Evolutionary conservation across 2,113 vertebrate species (phyloP).

Genomic region (Opisthocomus hoazin): DNA sequence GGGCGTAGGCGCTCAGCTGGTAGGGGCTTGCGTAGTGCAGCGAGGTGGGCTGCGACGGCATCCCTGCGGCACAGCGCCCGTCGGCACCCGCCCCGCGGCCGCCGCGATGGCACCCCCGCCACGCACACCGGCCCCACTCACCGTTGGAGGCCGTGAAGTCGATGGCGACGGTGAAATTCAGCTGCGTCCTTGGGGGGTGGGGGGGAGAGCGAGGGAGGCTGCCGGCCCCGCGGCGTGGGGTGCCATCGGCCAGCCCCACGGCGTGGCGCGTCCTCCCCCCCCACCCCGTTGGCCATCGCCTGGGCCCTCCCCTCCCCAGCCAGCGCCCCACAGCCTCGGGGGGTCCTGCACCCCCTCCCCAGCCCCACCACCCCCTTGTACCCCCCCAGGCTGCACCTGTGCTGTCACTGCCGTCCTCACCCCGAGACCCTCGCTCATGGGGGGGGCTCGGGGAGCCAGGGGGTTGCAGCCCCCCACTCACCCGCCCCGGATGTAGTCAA

Average conservation of each 20-base stretch:
- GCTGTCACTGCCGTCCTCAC: neutral
- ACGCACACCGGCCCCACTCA: slow-evolving; percentile 58
- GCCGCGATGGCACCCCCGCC: rapidly evolving
- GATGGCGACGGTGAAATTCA: slow-evolving; percentile 98
- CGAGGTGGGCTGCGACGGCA: slow-evolving; percentile 94
- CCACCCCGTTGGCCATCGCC: too few species aligned
- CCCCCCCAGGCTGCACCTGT: neutral
- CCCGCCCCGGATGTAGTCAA: slow-evolving; percentile 98
- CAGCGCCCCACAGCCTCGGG: neutral
- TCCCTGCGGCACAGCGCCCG: slow-evolving; percentile 72
- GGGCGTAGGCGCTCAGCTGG: slow-evolving; percentile 97
- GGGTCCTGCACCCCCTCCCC: neutral
- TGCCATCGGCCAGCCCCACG: neutral
- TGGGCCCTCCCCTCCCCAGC: neutral
- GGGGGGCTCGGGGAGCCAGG: neutral
- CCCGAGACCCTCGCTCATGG: neutral
- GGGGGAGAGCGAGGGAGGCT: slow-evolving; percentile 18
- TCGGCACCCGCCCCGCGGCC: rapidly evolving
- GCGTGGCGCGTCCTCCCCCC: neutral
- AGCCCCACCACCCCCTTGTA: rapidly evolving
- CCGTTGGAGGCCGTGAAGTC: slow-evolving; percentile 98
- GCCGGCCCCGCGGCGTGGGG: neutral
- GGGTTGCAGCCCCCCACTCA: slow-evolving; percentile 67
- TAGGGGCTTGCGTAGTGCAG: slow-evolving; percentile 97
- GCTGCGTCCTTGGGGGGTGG: slow-evolving; percentile 82